These are phyloP conservation scores for Salvator merianae DNA, from an alignment of 2,113 vertebrate species.

Conservation along the genomic window DNA sequence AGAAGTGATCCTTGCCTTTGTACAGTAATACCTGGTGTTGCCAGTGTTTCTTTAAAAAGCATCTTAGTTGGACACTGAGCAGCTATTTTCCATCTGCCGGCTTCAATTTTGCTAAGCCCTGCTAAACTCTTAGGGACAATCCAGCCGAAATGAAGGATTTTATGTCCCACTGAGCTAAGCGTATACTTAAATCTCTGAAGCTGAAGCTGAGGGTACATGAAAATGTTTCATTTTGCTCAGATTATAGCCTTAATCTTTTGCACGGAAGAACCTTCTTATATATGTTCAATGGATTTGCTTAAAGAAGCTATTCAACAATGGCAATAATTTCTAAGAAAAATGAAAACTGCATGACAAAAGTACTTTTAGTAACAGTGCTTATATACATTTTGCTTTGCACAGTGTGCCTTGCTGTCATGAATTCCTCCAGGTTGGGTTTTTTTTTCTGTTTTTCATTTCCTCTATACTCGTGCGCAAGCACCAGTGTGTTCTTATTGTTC, in stretches of 20 bases:
- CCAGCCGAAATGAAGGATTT: not conserved
- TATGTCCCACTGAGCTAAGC: not conserved
- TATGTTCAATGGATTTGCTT: not conserved
- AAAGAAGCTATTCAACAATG: too few species aligned
- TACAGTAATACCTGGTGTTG: too few species aligned
- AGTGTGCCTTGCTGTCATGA: too few species aligned
- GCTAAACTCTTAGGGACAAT: not conserved
- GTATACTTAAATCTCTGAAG: not conserved
- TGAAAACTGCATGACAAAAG: not conserved
- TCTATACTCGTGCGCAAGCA: too few species aligned
- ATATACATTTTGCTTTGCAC: not conserved
- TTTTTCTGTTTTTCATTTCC: too few species aligned
- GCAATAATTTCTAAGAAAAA: not conserved
- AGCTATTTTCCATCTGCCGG: too few species aligned
- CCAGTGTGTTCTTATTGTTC: too few species aligned
- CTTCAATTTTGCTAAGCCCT: too few species aligned
- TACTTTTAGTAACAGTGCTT: not conserved
- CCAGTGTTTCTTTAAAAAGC: too few species aligned
- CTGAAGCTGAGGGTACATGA: not conserved
- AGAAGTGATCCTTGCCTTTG: too few species aligned
- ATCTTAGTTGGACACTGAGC: too few species aligned
- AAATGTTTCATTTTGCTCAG: not conserved
- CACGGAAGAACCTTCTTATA: not conserved
- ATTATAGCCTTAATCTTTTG: not conserved
- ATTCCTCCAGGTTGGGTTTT: too few species aligned